Evolutionary conservation across 2,888 invertebrate species (phyloP).

Genomic region (Dasysyrphus tricinctus): DNA sequence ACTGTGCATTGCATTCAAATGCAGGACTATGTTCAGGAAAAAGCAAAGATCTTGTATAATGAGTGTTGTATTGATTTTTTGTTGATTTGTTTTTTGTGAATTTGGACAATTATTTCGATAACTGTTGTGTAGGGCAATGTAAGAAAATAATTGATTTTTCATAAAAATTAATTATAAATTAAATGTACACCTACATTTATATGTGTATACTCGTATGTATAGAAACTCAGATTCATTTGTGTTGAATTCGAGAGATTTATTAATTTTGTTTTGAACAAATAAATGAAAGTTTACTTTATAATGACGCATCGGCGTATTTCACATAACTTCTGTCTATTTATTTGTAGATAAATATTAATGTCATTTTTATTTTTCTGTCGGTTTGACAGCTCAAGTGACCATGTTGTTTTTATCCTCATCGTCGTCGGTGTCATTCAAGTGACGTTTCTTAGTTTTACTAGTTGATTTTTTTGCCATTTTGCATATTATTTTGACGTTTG

Average conservation of each 20-base stretch:
- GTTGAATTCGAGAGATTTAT: constrained; percentile 66
- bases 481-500: constrained; percentile 54
- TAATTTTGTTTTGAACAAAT: constrained; percentile 39
- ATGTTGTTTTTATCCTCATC: constrained; percentile 70
- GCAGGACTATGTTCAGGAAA: constrained; percentile 55
- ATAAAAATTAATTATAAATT: constrained; percentile 36
- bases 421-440: constrained; percentile 63
- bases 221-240: constrained; percentile 47
- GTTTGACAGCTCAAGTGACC: constrained; percentile 63
- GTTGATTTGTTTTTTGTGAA: constrained; percentile 12
- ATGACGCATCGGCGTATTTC: constrained; percentile 48
- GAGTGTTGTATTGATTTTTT: neutral
- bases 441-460: constrained; percentile 68
- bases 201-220: no score
- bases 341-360: constrained; percentile 24
- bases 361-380: constrained; percentile 13
- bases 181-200: constrained; percentile 2
- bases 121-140: neutral
- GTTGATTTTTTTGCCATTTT: constrained; percentile 73
- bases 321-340: constrained; percentile 51
- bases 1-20: constrained; percentile 73
- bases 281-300: constrained; percentile 30
- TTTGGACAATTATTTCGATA: constrained; percentile 17
- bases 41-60: constrained; percentile 37
- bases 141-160: constrained; percentile 8